Evolutionary conservation across 2,797 vertebrate genomes (phyloP), one percentile per base, ranked within the genome.

Genomic region (Premnoplex brunnescens): DNA sequence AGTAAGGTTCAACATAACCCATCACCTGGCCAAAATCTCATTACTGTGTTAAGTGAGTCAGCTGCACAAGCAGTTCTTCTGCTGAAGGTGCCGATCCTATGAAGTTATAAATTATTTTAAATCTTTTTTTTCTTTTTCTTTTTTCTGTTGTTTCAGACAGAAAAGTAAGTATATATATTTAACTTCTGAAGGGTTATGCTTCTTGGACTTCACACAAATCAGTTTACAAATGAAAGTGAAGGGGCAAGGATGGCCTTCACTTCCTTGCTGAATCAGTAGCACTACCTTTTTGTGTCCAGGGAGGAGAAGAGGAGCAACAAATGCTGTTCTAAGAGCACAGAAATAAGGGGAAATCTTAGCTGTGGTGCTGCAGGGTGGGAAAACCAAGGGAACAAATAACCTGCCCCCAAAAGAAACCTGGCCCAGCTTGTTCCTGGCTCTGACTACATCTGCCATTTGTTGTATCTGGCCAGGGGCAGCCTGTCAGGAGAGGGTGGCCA

Each of bases 11-110:
- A 39, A 27, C 48, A 11, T 48, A 69, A 93, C 56, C 72, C 79
- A 56, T 94, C 78, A 85, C 69, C 88, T 91, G 85, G 73, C 69
- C 89, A 77, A 69, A 81, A 88, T 58, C 82, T 85, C 62, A 63
- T 86, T 86, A 72, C 76, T 92, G 49, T 84, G 36, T 78, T 87
- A 41, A 36, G 55, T 43, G 39, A 84, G 69, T 78, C 58, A 78
- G 80, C 86, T 63, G 86, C 79, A 76, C 23, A 95, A 89, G 82
- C 85, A 81, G 32, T 85, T 91, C 69, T 95, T 9, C 58, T 88
- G 69, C 68, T 84, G 41, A 93, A 62, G 1, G 0, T 93, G 73
- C 87, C 90, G 79, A 73, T 91, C 27, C 41, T 67, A 2, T 30
- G 68, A 83, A 84, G 43, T 27, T 64, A 3, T 64, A 88, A 80